Percentiles rank a stretch among this genome's conserved stretches.
phyloP scores from a whole-genome alignment of 2,888 invertebrate genomes.

The Drosophila nigricruria region DNA sequence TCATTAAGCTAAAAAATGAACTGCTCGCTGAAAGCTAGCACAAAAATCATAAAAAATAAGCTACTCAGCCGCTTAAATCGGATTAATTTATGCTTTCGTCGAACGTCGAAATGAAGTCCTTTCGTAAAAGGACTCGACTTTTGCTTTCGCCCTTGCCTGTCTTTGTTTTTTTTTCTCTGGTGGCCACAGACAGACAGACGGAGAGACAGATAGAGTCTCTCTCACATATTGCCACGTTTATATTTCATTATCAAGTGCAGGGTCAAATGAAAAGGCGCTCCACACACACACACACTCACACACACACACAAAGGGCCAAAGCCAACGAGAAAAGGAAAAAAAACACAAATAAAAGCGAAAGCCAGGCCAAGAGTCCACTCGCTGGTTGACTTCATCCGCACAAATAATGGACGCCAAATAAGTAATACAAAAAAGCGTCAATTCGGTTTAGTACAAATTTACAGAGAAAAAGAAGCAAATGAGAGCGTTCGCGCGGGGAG shows the following conservation, averaged over 20 bases:
- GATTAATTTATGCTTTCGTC: constrained; percentile 82
- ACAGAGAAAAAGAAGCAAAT: constrained; percentile 18
- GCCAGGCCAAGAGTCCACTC: constrained; percentile 33
- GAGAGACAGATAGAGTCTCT: constrained; percentile 14
- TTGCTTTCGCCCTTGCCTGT: constrained; percentile 6
- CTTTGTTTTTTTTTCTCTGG: constrained; percentile 16
- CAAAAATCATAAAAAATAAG: constrained; percentile 64
- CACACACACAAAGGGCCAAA: constrained; percentile 39
- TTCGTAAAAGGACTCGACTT: constrained; percentile 25
- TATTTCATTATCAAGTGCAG: constrained; percentile 76
- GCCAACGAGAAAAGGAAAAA: constrained; percentile 18
- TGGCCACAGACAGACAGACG: constrained; percentile 15
- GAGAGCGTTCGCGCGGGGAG: not conserved
- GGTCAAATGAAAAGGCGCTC: constrained; percentile 58
- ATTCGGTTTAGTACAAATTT: constrained; percentile 75
- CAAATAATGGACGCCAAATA: constrained; percentile 75
- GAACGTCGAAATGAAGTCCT: constrained; percentile 61
- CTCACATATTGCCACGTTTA: constrained; percentile 63
- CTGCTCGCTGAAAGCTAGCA: constrained; percentile 16
- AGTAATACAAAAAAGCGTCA: constrained; percentile 76
- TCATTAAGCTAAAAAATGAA: constrained; percentile 55
- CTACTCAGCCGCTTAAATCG: constrained; percentile 83
- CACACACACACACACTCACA: constrained; percentile 10
- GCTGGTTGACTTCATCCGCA: constrained; percentile 58
- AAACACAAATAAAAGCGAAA: constrained; percentile 39